Evolutionary conservation across 2,797 vertebrate species (phyloP).

Genomic region (Platalea minor): DNA sequence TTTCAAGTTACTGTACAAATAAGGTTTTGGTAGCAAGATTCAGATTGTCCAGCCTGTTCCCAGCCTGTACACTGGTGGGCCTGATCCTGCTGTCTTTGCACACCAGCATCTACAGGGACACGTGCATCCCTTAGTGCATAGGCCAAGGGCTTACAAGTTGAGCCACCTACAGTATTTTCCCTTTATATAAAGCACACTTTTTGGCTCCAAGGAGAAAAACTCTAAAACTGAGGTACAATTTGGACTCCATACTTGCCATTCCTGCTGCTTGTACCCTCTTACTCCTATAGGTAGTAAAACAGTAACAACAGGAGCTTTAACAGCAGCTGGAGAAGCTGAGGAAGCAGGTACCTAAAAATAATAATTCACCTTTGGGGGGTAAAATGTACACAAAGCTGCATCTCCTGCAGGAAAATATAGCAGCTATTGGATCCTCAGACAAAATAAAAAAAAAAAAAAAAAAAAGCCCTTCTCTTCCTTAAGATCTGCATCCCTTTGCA

Average conservation of each 20-base stretch:
- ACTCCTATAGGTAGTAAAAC: not conserved
- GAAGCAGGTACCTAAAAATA: not conserved
- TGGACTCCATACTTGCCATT: not conserved
- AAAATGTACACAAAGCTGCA: not conserved
- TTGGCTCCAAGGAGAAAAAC: not conserved
- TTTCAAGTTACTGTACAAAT: not conserved
- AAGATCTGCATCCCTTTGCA: not conserved
- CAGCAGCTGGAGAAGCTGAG: not conserved
- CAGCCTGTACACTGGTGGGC: not conserved
- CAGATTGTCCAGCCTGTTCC: not conserved
- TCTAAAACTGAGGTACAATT: not conserved
- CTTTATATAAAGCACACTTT: not conserved
- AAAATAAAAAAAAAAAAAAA: not conserved
- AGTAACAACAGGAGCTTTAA: not conserved
- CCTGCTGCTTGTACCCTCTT: not conserved
- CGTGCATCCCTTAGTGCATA: fast-evolving
- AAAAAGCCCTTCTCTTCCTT: not conserved
- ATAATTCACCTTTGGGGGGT: not conserved
- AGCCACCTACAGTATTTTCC: not conserved
- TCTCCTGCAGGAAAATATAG: not conserved
- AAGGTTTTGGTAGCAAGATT: not conserved
- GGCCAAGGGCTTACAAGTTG: not conserved
- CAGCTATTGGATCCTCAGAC: not conserved
- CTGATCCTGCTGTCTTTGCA: not conserved
- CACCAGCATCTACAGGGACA: not conserved